These are phyloP conservation scores for Tachystola acroxantha DNA, from an alignment of 2,888 invertebrate species.

Conservation along the genomic window DNA sequence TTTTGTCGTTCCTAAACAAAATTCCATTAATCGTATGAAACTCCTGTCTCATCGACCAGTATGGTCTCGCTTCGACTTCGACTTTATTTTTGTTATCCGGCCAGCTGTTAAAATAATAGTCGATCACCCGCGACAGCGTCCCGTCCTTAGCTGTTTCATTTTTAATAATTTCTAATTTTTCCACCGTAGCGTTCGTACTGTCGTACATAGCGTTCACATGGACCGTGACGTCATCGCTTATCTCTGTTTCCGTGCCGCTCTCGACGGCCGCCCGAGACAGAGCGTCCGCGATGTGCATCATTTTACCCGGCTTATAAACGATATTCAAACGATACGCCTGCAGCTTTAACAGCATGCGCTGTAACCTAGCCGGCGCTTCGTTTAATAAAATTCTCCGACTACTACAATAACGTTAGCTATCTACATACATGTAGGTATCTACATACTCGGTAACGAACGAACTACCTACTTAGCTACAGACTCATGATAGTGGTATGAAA, in stretches of 20 bases:
- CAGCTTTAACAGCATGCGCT: no score
- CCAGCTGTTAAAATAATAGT: slow-evolving; percentile 5
- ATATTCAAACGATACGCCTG: not conserved
- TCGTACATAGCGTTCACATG: slow-evolving; percentile 4
- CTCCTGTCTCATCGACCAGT: slow-evolving; percentile 3
- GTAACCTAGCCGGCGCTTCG: slow-evolving; percentile 12
- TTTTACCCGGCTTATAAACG: slow-evolving; percentile 26
- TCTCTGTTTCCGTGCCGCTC: slow-evolving; percentile 5
- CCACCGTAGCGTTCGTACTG: not conserved
- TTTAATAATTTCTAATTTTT: not conserved
- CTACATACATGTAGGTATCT: no score
- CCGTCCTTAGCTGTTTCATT: no score
- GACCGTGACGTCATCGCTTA: slow-evolving; percentile 6
- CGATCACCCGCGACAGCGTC: not conserved
- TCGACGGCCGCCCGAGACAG: slow-evolving; percentile 20
- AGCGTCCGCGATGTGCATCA: slow-evolving; percentile 27
- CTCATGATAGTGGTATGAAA: no score
- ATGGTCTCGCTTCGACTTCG: slow-evolving; percentile 1
- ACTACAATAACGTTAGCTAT: no score
- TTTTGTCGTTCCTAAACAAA: slow-evolving; percentile 1
- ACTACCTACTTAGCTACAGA: no score
- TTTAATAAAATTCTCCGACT: no score
- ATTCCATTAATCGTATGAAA: slow-evolving; percentile 3
- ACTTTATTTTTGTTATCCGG: slow-evolving; percentile 3
- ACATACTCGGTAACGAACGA: no score